phyloP scores from a whole-genome alignment of 2,888 invertebrate genomes.

The Pimpla rufipes region DNA sequence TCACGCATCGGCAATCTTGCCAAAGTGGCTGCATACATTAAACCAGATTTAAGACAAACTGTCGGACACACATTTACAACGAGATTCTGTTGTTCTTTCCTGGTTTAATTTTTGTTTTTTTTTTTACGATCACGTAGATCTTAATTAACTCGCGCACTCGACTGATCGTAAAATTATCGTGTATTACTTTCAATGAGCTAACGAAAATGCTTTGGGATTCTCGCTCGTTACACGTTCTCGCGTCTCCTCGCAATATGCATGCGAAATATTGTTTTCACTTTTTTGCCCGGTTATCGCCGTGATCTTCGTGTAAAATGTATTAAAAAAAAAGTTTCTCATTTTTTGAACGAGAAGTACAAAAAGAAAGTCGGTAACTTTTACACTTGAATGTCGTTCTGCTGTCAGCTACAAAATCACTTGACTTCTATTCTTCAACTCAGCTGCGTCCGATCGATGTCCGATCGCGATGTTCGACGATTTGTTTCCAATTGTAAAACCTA shows the following conservation, averaged over 20 bases:
- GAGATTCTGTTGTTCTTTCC: conserved; percentile 53
- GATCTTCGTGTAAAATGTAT: background rate
- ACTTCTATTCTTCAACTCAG: conserved; percentile 48
- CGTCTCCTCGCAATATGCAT: conserved; percentile 32
- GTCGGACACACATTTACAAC: conserved; percentile 60
- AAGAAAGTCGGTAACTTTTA: background rate
- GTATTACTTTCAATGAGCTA: conserved; percentile 35
- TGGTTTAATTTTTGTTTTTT: conserved; percentile 17
- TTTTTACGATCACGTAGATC: conserved; percentile 51
- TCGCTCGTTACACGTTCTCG: conserved; percentile 36
- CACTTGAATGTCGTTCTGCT: background rate
- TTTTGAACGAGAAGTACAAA: background rate
- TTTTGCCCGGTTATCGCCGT: conserved; percentile 6
- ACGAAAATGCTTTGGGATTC: conserved; percentile 38
- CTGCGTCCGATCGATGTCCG: conserved; percentile 4
- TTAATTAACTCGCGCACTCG: conserved; percentile 46
- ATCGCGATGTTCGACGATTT: conserved; percentile 30
- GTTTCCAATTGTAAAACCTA: conserved; percentile 35
- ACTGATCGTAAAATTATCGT: conserved; percentile 44
- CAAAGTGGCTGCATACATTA: conserved; percentile 67
- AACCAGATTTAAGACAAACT: conserved; percentile 58
- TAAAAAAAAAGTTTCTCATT: background rate
- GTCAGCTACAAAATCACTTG: conserved; percentile 40
- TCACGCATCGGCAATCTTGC: conserved; percentile 74
- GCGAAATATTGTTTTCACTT: conserved; percentile 16